Percentiles rank a stretch among this genome's conserved stretches.
Conservation (phyloP, 2,113 vertebrate species). For the Melanerpes formicivorus region DNA sequence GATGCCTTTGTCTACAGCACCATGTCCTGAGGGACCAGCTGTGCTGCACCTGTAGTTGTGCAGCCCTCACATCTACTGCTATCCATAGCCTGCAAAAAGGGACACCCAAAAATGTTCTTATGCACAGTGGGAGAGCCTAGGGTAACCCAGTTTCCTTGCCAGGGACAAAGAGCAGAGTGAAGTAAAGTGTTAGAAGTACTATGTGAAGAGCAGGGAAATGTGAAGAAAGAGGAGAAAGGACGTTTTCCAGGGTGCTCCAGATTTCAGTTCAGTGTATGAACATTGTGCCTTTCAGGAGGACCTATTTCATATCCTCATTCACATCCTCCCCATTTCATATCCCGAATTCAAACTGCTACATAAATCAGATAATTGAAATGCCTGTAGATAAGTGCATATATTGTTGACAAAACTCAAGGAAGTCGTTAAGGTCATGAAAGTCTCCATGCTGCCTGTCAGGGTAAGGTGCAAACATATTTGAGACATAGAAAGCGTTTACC, state of each 20-base stretch:
- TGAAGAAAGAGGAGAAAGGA: neutral
- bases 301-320: neutral
- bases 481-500: neutral
- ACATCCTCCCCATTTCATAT: neutral
- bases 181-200: neutral
- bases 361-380: neutral
- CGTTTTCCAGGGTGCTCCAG: neutral
- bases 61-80: neutral
- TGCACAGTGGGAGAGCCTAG: neutral
- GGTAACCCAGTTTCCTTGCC: neutral
- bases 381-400: neutral
- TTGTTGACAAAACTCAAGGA: neutral
- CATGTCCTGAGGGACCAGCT: neutral
- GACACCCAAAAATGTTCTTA: neutral
- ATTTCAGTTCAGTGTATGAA: neutral
- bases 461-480: neutral
- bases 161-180: neutral
- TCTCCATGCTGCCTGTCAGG: neutral
- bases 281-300: neutral
- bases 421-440: neutral
- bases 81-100: neutral
- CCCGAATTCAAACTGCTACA: neutral
- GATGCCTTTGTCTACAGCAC: neutral
- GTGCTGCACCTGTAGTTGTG: neutral
- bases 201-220: neutral